Evolutionary conservation across 2,888 invertebrate genomes (phyloP).

Genomic region (Stramonita haemastoma): DNA sequence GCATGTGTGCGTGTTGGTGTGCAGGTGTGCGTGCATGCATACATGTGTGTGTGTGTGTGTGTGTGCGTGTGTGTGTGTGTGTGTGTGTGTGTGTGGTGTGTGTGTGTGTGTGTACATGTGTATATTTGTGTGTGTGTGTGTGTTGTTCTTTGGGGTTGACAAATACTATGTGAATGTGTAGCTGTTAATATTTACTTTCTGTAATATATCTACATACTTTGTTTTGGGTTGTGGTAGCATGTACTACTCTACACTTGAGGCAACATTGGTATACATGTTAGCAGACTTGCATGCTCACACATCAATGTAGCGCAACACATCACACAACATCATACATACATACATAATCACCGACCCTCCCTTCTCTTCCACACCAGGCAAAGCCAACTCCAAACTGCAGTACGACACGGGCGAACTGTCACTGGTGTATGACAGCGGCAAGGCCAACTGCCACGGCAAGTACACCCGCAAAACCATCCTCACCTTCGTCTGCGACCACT

Average conservation of each 20-base stretch:
- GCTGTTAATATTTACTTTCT: too few relatives aligned
- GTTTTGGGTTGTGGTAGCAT: too few relatives aligned
- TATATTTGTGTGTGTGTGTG: too few relatives aligned
- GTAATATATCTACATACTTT: too few relatives aligned
- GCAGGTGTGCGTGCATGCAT: neutral
- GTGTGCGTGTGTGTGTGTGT: too few relatives aligned
- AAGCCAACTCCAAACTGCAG: conserved; percentile 57
- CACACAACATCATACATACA: too few relatives aligned
- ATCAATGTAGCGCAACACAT: too few relatives aligned
- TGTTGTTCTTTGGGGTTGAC: too few relatives aligned
- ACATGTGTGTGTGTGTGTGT: neutral
- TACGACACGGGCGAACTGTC: conserved; percentile 74
- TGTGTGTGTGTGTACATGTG: neutral
- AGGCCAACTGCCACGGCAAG: conserved; percentile 58
- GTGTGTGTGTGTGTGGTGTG: neutral
- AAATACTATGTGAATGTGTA: too few relatives aligned
- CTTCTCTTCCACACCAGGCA: conserved; percentile 54
- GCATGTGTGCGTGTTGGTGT: neutral
- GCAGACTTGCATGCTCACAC: too few relatives aligned
- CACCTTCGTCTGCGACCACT: conserved; percentile 69
- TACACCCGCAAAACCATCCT: conserved; percentile 68
- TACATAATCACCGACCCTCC: neutral
- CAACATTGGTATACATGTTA: too few relatives aligned
- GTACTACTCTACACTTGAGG: too few relatives aligned
- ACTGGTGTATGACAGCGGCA: conserved; percentile 71